phyloP scores from a whole-genome alignment of 2,888 invertebrate genomes.

The Imbricaverruca yamaguchii region DNA sequence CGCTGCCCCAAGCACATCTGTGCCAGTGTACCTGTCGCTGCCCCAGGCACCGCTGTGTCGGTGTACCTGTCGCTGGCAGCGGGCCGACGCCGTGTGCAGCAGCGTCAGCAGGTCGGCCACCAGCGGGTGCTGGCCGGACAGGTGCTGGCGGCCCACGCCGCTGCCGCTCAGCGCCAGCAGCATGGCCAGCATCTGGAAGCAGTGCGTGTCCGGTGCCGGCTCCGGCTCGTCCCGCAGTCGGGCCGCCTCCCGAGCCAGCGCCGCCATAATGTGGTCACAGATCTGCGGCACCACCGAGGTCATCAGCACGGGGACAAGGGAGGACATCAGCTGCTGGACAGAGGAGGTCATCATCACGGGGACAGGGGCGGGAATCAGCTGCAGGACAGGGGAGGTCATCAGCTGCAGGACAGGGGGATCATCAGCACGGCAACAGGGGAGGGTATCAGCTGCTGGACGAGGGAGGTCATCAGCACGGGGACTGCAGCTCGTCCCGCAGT shows the following conservation, averaged over 20 bases:
- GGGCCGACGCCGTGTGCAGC: slow-evolving; percentile 86
- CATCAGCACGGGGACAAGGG: background rate
- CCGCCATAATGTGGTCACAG: slow-evolving; percentile 51
- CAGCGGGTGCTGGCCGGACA: slow-evolving; percentile 80
- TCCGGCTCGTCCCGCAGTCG: slow-evolving; percentile 90
- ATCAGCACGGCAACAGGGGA: too few species aligned
- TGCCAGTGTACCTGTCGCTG: too few species aligned
- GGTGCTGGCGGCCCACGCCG: slow-evolving; percentile 76
- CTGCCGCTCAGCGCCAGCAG: slow-evolving; percentile 89
- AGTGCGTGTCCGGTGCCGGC: slow-evolving; percentile 70
- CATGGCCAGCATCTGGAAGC: slow-evolving; percentile 95
- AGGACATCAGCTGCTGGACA: too few species aligned
- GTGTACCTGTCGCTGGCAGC: slow-evolving; percentile 81
- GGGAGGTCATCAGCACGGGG: too few species aligned
- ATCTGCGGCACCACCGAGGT: slow-evolving; percentile 31
- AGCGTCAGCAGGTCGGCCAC: slow-evolving; percentile 75
- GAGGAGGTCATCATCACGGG: too few species aligned
- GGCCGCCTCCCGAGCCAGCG: slow-evolving; percentile 79
- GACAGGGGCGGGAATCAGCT: too few species aligned
- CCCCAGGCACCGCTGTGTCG: slow-evolving; percentile 29
- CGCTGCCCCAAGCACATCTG: too few species aligned
- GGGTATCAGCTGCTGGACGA: too few species aligned
- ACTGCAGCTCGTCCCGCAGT: slow-evolving; percentile 87
- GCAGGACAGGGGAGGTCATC: too few species aligned
- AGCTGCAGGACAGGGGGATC: too few species aligned